A percentile compares a stretch with the other conserved stretches of the same genome.
These are phyloP conservation scores for Nomia melanderi DNA, from an alignment of 1,140 invertebrate genomes.

Conservation along the genomic window DNA sequence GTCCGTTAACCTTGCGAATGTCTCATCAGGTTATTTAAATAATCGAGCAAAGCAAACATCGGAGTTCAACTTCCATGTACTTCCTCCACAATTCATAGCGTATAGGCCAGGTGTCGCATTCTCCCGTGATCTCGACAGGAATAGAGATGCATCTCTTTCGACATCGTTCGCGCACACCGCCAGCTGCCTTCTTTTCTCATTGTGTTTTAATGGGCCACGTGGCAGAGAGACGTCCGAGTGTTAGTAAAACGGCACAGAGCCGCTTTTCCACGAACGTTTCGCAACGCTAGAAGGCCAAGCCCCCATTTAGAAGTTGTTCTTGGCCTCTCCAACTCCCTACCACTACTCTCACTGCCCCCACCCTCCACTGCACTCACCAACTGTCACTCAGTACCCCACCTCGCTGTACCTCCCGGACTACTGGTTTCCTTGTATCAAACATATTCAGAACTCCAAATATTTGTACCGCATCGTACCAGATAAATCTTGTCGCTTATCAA, in stretches of 20 bases:
- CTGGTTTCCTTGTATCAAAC: conserved; percentile 23
- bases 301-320: conserved; percentile 69
- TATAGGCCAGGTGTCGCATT: conserved; percentile 48
- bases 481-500: neutral
- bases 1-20: conserved; percentile 32
- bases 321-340: conserved; percentile 42
- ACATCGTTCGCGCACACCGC: conserved; percentile 54
- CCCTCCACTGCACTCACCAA: neutral
- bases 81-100: conserved; percentile 38
- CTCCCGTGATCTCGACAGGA: conserved; percentile 43
- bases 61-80: conserved; percentile 46
- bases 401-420: neutral
- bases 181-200: conserved; percentile 63
- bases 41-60: conserved; percentile 12
- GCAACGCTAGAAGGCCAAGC: conserved; percentile 74
- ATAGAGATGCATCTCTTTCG: conserved; percentile 48
- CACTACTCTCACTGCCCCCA: neutral
- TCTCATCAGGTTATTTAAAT: conserved; percentile 35
- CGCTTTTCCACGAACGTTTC: conserved; percentile 76
- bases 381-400: conserved; percentile 8
- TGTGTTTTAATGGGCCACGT: conserved; percentile 54
- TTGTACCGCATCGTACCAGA: neutral
- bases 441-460: conserved; percentile 23
- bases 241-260: conserved; percentile 75
- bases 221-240: conserved; percentile 72